Evolutionary conservation across 2,888 invertebrate genomes (phyloP), one percentile per base, ranked within the genome.

Genomic region (Lottia gigantea): DNA sequence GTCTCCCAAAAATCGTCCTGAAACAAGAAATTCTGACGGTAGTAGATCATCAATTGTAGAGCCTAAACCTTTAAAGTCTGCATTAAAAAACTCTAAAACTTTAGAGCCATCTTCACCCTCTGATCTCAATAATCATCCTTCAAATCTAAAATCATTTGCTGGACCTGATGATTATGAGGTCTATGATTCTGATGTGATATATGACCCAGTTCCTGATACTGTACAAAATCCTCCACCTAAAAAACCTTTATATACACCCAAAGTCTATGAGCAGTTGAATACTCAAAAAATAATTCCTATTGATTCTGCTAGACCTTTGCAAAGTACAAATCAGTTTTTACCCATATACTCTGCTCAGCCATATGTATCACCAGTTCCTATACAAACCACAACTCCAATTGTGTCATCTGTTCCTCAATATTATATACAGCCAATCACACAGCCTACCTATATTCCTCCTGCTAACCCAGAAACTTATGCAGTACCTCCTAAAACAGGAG

Each of bases 91-190:
- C 23, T 19, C 19, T 55, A 55, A 55, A 55, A 55, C 55, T 0
- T 55, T 55, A 23, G 55, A 55, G 14, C 55, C 55, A 19, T 23
- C 55, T 55, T 55, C 55, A 11, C 19, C 23, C 14, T 19, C 55
- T 55, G 55, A 55, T 55, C 55, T 55, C 19, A 55, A 55, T 55
- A 55, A 55, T 55, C 55, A 55, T 55, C 55, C 55, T 19, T 55
- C 55, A 11, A 55, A 55, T 55, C 19, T 55, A 14, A 55, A 55
- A 55, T 23, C 55, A 23, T 55, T 23, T 23, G 19, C 55, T 23
- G 55, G 23, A 14, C 40, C 40, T 40, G 55, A 55, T 19, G 19
- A 19, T 14, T 23, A 19, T 23, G 19, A 55, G 15, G 23, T 23
- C 4, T 55, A 23, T 55, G 55, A 55, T 55, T 55, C 55, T 55